Conservation (phyloP, 2,797 vertebrate species). For the Arrhamphus sclerolepis region DNA sequence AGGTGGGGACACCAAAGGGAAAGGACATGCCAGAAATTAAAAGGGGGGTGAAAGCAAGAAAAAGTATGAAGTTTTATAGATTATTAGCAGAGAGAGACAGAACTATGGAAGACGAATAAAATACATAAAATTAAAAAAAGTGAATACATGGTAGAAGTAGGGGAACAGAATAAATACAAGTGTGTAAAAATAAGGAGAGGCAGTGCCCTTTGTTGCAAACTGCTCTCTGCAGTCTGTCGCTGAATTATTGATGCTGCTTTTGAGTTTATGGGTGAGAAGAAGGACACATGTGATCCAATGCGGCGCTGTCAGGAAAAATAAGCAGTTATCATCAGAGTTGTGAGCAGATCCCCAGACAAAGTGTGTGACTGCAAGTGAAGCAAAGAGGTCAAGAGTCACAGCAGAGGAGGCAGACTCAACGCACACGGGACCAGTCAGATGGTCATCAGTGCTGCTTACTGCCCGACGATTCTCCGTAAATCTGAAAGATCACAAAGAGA, state of each 20-base stretch:
- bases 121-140: slow-evolving; percentile 39
- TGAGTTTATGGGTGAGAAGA: slow-evolving; percentile 51
- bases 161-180: slow-evolving; percentile 43
- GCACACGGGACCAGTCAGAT: slow-evolving; percentile 18
- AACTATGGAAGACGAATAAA: slow-evolving; percentile 6
- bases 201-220: slow-evolving; percentile 19
- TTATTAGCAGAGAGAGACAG: slow-evolving; percentile 11
- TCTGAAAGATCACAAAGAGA: slow-evolving; percentile 45
- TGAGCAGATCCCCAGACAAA: slow-evolving; percentile 17
- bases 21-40: slow-evolving; percentile 33
- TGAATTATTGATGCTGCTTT: slow-evolving; percentile 73
- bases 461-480: slow-evolving; percentile 19
- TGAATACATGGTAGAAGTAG: slow-evolving; percentile 35
- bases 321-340: slow-evolving; percentile 7
- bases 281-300: slow-evolving; percentile 14
- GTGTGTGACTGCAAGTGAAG: slow-evolving; percentile 14
- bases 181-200: slow-evolving; percentile 28
- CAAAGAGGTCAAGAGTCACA: slow-evolving; percentile 44
- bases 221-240: slow-evolving; percentile 47
- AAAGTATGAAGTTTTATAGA: slow-evolving; percentile 37
- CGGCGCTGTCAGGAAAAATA: slow-evolving; percentile 23
- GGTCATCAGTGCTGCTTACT: slow-evolving; percentile 28
- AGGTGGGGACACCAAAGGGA: slow-evolving; percentile 27
- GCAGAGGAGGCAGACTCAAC: slow-evolving; percentile 23
- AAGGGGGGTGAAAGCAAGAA: slow-evolving; percentile 19